A percentile compares a stretch with the other conserved stretches of the same genome.
phyloP scores from a whole-genome alignment of 2,888 invertebrate species.

The Amphipoea oculea region DNA sequence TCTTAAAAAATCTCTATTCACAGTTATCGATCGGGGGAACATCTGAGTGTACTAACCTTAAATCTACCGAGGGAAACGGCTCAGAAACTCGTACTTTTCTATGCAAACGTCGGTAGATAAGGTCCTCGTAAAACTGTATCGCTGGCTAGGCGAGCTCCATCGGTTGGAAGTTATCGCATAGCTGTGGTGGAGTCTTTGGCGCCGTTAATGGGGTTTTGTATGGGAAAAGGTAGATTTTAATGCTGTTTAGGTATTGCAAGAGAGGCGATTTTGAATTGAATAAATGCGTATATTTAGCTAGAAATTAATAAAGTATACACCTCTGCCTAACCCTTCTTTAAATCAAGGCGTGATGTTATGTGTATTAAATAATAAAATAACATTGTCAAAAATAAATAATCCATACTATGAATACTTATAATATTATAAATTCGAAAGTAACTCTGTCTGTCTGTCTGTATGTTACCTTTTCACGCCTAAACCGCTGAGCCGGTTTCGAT shows the following conservation, averaged over 20 bases:
- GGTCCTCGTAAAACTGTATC: conserved; percentile 68
- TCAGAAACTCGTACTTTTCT: conserved; percentile 67
- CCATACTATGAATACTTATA: too few species aligned
- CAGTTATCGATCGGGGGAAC: conserved; percentile 49
- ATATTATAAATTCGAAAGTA: too few species aligned
- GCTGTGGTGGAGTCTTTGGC: conserved; percentile 29
- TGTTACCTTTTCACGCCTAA: too few species aligned
- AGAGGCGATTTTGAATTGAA: background rate
- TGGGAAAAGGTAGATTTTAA: background rate
- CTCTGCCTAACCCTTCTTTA: too few species aligned
- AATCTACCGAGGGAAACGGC: conserved; percentile 64
- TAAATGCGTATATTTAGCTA: background rate
- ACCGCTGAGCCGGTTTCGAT: too few species aligned
- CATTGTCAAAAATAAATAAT: background rate
- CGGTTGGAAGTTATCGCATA: conserved; percentile 63
- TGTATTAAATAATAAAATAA: too few species aligned
- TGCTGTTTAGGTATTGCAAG: background rate
- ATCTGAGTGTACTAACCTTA: conserved; percentile 57
- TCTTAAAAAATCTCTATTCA: conserved; percentile 54
- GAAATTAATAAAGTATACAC: background rate
- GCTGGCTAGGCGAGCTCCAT: conserved; percentile 54
- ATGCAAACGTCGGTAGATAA: conserved; percentile 67
- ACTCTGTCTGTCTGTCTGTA: too few species aligned
- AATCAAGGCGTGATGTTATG: too few species aligned
- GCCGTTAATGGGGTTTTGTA: conserved; percentile 39